Evolutionary conservation across 2,888 invertebrate species (phyloP).

Genomic region (Lasioglossum pauxillum): DNA sequence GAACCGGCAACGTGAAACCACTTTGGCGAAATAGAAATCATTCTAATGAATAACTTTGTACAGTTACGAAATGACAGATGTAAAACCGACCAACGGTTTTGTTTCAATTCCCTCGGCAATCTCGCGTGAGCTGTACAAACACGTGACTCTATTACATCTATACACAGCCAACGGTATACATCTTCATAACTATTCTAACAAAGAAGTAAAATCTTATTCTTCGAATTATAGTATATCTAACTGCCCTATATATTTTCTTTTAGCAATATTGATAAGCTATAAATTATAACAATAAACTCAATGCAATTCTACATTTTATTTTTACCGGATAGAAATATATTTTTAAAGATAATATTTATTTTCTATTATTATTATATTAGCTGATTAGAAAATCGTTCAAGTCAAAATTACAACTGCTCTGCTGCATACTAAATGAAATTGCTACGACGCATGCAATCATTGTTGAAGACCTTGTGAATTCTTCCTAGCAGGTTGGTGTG

Average conservation of each 20-base stretch:
- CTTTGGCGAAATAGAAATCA: not conserved
- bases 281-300: too few relatives aligned
- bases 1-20: slow-evolving; percentile 20
- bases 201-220: too few relatives aligned
- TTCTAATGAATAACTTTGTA: not conserved
- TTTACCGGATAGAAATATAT: too few relatives aligned
- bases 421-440: not conserved
- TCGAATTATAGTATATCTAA: too few relatives aligned
- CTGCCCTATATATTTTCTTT: too few relatives aligned
- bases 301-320: too few relatives aligned
- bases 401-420: not conserved
- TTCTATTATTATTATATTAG: too few relatives aligned
- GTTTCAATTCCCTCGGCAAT: not conserved
- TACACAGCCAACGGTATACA: not conserved
- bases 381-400: not conserved
- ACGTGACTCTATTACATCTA: not conserved
- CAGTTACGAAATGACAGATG: not conserved
- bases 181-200: too few relatives aligned
- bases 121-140: not conserved
- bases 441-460: not conserved
- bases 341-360: too few relatives aligned
- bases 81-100: not conserved
- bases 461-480: not conserved
- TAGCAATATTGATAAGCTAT: too few relatives aligned
- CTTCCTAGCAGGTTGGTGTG: not conserved